These are phyloP conservation scores for Masnerella sp. DNA, from an alignment of 2,888 invertebrate genomes.

Conservation along the genomic window DNA sequence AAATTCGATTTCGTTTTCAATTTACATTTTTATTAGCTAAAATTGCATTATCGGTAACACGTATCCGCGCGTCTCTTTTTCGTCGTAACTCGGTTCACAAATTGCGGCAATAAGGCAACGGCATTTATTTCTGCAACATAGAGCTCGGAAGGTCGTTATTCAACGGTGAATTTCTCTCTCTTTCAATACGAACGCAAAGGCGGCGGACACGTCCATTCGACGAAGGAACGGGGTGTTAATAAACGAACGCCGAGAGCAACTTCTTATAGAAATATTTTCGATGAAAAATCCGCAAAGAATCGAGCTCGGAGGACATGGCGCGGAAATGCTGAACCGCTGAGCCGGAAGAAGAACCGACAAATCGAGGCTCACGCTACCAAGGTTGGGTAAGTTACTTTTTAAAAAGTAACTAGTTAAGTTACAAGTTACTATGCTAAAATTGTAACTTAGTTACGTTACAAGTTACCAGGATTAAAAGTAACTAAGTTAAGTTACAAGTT, in stretches of 20 bases:
- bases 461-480: too few relatives aligned
- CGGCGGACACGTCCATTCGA: slow-evolving; percentile 4
- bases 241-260: slow-evolving; percentile 27
- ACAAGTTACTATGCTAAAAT: too few relatives aligned
- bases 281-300: slow-evolving; percentile 45
- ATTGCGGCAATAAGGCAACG: not conserved
- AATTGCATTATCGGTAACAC: slow-evolving; percentile 13
- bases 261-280: slow-evolving; percentile 38
- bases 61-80: slow-evolving; percentile 8
- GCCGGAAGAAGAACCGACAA: slow-evolving; percentile 2
- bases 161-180: not conserved
- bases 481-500: too few relatives aligned
- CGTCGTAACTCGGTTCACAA: slow-evolving; percentile 18
- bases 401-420: too few relatives aligned
- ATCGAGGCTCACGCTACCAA: slow-evolving; percentile 5
- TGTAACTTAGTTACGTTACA: too few relatives aligned
- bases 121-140: slow-evolving; percentile 24
- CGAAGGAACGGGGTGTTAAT: slow-evolving; percentile 35
- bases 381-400: too few relatives aligned
- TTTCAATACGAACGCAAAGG: slow-evolving; percentile 3
- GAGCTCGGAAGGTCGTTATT: not conserved
- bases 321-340: slow-evolving; percentile 44
- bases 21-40: slow-evolving; percentile 26
- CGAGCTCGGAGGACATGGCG: slow-evolving; percentile 55
- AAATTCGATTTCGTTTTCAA: slow-evolving; percentile 1